Conservation (phyloP, 2,888 invertebrate species). For the Drosophila cognata region DNA sequence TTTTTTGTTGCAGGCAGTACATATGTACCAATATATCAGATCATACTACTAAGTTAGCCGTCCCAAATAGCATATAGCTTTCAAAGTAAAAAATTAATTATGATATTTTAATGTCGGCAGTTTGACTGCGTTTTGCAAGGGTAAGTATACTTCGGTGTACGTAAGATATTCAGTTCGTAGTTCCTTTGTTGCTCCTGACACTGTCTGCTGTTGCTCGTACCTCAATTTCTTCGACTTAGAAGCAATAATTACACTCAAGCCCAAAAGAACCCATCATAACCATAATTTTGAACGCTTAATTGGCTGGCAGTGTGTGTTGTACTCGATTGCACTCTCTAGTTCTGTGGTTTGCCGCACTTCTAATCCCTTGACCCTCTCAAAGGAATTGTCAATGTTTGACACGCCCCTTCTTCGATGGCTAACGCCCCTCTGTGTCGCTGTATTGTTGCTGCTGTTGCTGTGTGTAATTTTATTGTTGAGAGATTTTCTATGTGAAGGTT, state of each 20-base stretch:
- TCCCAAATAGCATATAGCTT: not conserved
- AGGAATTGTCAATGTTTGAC: constrained; percentile 60
- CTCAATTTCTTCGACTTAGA: constrained; percentile 62
- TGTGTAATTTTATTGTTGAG: constrained; percentile 83
- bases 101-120: not conserved
- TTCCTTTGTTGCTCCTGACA: not conserved
- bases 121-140: not conserved
- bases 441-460: constrained; percentile 19
- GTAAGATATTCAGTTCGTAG: not conserved
- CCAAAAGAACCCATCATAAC: constrained; percentile 58
- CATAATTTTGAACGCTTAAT: constrained; percentile 56
- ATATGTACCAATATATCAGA: not conserved
- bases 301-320: constrained; percentile 29
- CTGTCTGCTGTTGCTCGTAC: constrained; percentile 32
- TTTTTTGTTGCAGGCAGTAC: accelerated
- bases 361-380: constrained; percentile 65
- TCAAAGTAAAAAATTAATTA: not conserved
- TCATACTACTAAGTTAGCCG: not conserved
- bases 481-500: constrained; percentile 84
- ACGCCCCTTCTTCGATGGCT: constrained; percentile 36
- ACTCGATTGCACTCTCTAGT: constrained; percentile 1
- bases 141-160: not conserved
- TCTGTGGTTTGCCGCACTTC: constrained; percentile 45
- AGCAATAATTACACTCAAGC: constrained; percentile 57
- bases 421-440: constrained; percentile 31